Base-by-base conservation (phyloP, 1,140 invertebrate genomes). In the Telenomus remus region DNA sequence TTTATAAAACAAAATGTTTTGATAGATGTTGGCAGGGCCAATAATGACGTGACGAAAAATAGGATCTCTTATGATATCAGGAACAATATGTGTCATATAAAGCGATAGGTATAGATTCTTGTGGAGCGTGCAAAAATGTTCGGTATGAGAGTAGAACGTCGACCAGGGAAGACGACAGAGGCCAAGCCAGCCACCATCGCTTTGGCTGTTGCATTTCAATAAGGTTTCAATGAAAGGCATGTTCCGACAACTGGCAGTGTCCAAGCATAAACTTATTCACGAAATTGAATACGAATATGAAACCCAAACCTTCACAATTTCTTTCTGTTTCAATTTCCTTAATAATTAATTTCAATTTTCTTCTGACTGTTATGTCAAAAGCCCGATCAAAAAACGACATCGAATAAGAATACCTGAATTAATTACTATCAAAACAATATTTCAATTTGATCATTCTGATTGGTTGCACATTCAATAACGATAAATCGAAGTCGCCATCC, bases 191-290 rank as follows among this genome's bases (percentile, higher is more conserved):
- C 76, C 72, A 79, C 79, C 80, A 75, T 79, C 51, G 73, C 56
- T 65, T 79, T 70, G 59, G 77, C 66, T 49, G 64, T 60, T 80
- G 82, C 78, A 84, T 85, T 81, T 74, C 78, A 84, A 84, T 85
- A 77, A 82, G 81, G 70, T 84, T 83, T 82, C 81, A 85, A 85
- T 83, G 82, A 82, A 82, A 84, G 81, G 77, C 73, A 80, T 55
- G 56, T 79, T 78, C 61, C 78, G 75, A 79, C 61, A 76, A 73
- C 76, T 79, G 73, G 65, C 70, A 76, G 64, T 70, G 75, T 60
- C 37, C 59, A 61, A 72, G 71, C 19, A 27, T 6, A 66, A 53
- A 79, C 79, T 80, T 82, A 84, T 84, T 83, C 82, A 83, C 79
- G 6, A 81, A 84, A 83, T 82, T 73, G 66, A 60, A 76, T 77